Evolutionary conservation across 2,797 vertebrate genomes (phyloP).

Genomic region (Lacerta agilis): DNA sequence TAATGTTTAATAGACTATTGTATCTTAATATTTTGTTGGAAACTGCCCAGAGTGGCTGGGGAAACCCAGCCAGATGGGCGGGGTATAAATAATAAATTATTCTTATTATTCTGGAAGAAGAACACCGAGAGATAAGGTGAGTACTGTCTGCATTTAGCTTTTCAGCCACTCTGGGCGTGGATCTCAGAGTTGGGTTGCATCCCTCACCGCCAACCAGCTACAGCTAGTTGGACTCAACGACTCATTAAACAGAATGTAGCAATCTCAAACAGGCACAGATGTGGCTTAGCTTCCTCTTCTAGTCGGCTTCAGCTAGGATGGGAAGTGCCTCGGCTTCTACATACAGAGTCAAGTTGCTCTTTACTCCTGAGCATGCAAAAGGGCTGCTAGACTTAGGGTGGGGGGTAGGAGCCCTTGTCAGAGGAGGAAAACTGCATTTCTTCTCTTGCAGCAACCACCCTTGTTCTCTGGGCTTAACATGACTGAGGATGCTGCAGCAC

Average conservation of each 20-base stretch:
- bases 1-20: too few species aligned
- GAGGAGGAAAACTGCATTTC: background rate
- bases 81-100: too few species aligned
- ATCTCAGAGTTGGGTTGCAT: too few species aligned
- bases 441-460: background rate
- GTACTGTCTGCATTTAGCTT: background rate
- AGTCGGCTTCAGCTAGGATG: background rate
- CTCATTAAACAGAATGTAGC: too few species aligned
- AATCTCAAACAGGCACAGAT: too few species aligned
- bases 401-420: background rate
- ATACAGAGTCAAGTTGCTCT: background rate
- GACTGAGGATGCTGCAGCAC: background rate
- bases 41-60: too few species aligned
- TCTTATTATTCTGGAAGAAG: background rate
- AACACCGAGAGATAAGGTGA: background rate
- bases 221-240: too few species aligned
- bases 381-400: background rate
- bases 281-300: background rate
- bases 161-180: too few species aligned
- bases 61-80: too few species aligned
- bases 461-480: background rate
- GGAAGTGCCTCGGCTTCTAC: background rate
- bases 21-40: too few species aligned
- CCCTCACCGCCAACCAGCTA: too few species aligned
- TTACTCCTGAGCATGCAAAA: background rate